Evolutionary conservation across 2,797 vertebrate genomes (phyloP).

Genomic region (Platyrinchus mystaceus): DNA sequence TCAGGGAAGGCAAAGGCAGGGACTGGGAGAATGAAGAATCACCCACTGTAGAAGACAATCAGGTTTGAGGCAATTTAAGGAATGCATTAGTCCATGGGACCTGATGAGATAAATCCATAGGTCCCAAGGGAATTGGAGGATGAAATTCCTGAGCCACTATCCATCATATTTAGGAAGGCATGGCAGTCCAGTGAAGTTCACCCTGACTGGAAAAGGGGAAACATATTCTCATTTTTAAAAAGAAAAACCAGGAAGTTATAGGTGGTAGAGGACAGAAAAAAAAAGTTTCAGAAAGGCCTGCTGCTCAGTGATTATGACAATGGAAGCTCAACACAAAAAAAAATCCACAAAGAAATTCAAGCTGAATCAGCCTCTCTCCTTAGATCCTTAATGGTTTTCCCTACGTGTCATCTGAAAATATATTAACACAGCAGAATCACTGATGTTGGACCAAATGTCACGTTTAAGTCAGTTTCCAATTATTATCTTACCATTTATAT

Average conservation of each 20-base stretch:
- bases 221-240: neutral
- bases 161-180: neutral
- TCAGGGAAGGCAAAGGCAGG: neutral
- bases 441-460: neutral
- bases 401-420: neutral
- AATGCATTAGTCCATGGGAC: neutral
- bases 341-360: neutral
- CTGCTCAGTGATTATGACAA: neutral
- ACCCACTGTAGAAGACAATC: neutral
- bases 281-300: neutral
- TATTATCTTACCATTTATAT: constrained; percentile 12
- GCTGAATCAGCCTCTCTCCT: neutral
- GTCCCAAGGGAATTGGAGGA: neutral
- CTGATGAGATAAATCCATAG: neutral
- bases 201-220: neutral
- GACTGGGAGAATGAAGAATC: neutral
- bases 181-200: neutral
- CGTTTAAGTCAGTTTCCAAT: neutral
- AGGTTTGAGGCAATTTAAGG: neutral
- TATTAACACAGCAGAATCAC: neutral
- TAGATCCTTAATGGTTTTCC: neutral
- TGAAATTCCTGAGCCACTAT: neutral
- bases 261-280: neutral
- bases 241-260: neutral
- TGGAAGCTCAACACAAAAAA: neutral